Base-by-base conservation (phyloP, 1,140 invertebrate genomes). In the Drosophila bocki region DNA sequence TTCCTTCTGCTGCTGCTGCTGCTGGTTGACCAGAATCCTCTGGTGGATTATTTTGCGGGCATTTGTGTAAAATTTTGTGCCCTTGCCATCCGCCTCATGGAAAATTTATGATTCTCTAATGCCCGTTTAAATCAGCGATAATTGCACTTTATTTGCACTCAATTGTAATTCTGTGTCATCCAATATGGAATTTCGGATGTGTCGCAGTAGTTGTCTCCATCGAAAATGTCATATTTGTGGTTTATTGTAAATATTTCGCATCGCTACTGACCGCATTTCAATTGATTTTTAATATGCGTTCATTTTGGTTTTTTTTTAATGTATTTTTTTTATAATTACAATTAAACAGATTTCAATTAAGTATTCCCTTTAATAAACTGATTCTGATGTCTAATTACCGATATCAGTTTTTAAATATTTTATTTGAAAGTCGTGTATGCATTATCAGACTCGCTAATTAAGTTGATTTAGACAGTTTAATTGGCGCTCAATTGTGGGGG, bases 231-330 rank as follows among this genome's bases (percentile, higher is more conserved):
- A 88, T 72, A 81, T 78, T 84, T 81, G 81, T 75, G 85, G 85
- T 60, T 69, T 56, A 53, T 69, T 70, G 65, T 57, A 53, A 8
- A 47, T 64, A 44, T 68, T 51, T 51, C 22, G 59, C 48, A n/a
- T n/a, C 12, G 32, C 67, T 47, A 45, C 71, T 50, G 62, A 88
- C 84, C 84, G 32, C 83, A 80, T 60, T 68, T 48, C 68, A 88
- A 87, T 88, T 87, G 84, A 88, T 87, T 87, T 78, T 87, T 83
- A 80, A 83, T 88, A 61, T 50, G 41, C 37, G 41, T 54, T 57
- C 19, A 17, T 29, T 67, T 79, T 65, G 51, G 69, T 42, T 44
- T 37, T 59, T 59, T n/a, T 35, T 33, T 33, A 13, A 77, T 41
- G 58, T 50, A 64, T 45, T 51, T 70, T 80, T 29, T 68, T 64